Evolutionary conservation across 2,113 vertebrate species (phyloP), one percentile per base, ranked within the genome.

Genomic region (Progne subis): DNA sequence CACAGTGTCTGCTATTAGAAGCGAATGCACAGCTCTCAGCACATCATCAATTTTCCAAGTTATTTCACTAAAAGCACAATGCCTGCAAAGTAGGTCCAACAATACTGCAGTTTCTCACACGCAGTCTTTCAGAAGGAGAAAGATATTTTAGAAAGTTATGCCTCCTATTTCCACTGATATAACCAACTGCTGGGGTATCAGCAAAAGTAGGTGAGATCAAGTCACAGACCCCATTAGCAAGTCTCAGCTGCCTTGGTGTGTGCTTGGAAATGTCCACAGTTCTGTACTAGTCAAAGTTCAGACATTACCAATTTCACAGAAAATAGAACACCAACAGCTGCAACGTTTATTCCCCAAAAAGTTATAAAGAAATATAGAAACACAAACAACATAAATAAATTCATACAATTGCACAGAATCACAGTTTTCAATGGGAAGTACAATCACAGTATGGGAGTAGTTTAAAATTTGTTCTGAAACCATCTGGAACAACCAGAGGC

Each of bases 401-500:
- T n/a, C 2, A 69, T 24, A 28, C 3, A 49, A 64, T 52, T 68
- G 14, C 5, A 82, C 46, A 41, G 2, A 14, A 57, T 26, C 29
- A 53, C 21, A 39, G 21, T 52, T 77, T 77, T 17, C n/a, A 65
- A 53, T n/a, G 61, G 32, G 10, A 91, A 77, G 19, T 14, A 72
- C 21, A 71, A 44, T 7, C 0, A 0, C 3, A 52, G 18, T 11
- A 68, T 7, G 16, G 5, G 24, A 79, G 7, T 17, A 34, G 28
- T 57, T 64, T 57, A 49, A 69, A 70, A 70, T 70, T 43, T 60
- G 56, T 72, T 68, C 53, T 79, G 15, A 34, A 80, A 85, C 24
- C 3, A 4, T 37, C 49, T 77, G 77, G 28, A 55, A 87, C 1
- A 3, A 84, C 10, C 0, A 0, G 14, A 34, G 29, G 9, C 24